Evolutionary conservation across 2,888 invertebrate genomes (phyloP).

Genomic region (Calliopum simillimum): DNA sequence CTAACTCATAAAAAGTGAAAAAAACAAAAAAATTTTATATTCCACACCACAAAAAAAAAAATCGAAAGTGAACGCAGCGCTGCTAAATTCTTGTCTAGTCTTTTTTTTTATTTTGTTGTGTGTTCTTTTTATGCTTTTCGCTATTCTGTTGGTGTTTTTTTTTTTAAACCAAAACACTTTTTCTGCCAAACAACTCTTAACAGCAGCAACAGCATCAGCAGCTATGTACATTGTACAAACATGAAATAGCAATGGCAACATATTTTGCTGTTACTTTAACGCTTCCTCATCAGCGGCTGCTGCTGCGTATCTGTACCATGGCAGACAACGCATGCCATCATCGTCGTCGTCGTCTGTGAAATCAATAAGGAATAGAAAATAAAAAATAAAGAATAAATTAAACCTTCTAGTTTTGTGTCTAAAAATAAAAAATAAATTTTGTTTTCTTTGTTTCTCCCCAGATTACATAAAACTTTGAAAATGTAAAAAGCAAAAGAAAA

Average conservation of each 20-base stretch:
- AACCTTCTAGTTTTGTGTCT: conserved; percentile 19
- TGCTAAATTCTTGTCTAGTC: background rate
- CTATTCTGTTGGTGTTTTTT: too few species aligned
- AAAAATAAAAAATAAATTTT: conserved; percentile 13
- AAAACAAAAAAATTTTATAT: conserved; percentile 1
- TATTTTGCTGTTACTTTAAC: conserved; percentile 16
- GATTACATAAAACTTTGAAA: conserved; percentile 17
- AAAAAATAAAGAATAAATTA: too few species aligned
- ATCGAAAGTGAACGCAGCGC: background rate
- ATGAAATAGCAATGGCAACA: background rate
- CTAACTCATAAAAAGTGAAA: background rate
- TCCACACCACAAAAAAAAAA: background rate
- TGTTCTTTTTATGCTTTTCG: too few species aligned
- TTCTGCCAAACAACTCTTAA: conserved; percentile 5
- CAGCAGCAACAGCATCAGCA: background rate
- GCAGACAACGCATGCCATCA: too few species aligned
- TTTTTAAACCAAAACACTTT: too few species aligned
- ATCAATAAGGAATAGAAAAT: background rate
- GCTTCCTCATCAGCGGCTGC: conserved; percentile 17
- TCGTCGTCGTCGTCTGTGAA: conserved; percentile 12
- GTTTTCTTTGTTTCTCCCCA: background rate
- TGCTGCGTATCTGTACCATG: too few species aligned
- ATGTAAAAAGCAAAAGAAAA: too few species aligned
- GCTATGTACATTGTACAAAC: too few species aligned
- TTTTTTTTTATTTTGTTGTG: too few species aligned